Evolutionary conservation across 2,797 vertebrate genomes (phyloP), one percentile per base, ranked within the genome.

Genomic region (Halcyon smyrnensis): DNA sequence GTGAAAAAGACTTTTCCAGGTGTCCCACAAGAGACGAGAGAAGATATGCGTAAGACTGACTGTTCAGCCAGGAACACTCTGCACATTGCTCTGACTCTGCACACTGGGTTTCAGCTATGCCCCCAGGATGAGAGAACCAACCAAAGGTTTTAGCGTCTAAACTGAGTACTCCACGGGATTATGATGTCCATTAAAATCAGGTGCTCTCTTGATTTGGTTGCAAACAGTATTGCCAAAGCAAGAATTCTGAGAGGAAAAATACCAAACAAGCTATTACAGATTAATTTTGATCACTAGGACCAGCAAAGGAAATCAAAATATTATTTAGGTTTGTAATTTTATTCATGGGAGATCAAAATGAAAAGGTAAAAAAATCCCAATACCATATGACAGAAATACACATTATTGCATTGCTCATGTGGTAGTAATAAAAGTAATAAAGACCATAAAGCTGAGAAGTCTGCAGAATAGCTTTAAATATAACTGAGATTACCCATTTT

Each of bases 231-330:
- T 12, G 39, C 45, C 76, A 87, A 90, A 91, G 37, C 28, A 48
- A 41, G 7, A 56, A 64, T 11, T 12, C 46, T 4, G 12, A 63
- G 39, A 60, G 51, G 4, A 70, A 56, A 80, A 77, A 34, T 12
- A 70, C 24, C 56, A 50, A 76, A 91, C 51, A 95, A 93, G 27
- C 63, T 76, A 62, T 87, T 91, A 91, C 32, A 93, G 62, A 91
- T 83, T 28, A 96, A 95, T 45, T 63, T 56, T 89, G 75, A 88
- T 81, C 56, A 84, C 11, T 24, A 59, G 23, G 59, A 89, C 12
- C 57, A 84, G 59, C 80, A 81, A 79, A 95, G 62, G 73, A 93
- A 93, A 97, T 92, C 37, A 96, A 97, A 96, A 79, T 54, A 84
- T 79, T 93, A 57, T 81, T 95, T 90, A 76, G 18, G 70, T 90